These are phyloP conservation scores for Eristalis tenax DNA, from an alignment of 2,888 invertebrate species.

Conservation along the genomic window DNA sequence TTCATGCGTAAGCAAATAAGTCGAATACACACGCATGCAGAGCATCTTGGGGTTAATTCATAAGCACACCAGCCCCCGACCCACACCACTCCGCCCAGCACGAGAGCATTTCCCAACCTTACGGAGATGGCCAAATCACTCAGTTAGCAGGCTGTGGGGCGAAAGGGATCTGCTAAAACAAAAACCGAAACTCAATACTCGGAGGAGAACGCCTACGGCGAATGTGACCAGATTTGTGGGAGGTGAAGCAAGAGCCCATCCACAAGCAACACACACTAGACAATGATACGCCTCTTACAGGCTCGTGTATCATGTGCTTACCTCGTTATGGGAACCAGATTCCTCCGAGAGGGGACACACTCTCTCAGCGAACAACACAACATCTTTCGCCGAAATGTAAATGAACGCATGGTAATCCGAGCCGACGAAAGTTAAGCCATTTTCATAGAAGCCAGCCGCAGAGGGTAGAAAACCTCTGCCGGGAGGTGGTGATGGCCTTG, in stretches of 20 bases:
- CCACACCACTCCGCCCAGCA: not conserved
- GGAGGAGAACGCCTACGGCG: not conserved
- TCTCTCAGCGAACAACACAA: not conserved
- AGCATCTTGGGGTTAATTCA: not conserved
- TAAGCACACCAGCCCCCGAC: not conserved
- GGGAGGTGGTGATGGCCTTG: not conserved
- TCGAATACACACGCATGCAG: not conserved
- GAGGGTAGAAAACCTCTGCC: not conserved
- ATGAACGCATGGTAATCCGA: constrained; percentile 31
- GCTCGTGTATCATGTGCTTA: constrained; percentile 26
- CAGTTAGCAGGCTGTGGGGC: not conserved
- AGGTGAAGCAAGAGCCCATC: constrained; percentile 13
- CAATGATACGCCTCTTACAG: constrained; percentile 21
- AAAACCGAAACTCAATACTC: constrained; percentile 21
- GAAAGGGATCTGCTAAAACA: constrained; percentile 17
- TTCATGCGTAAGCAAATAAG: not conserved
- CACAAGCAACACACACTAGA: constrained; percentile 7
- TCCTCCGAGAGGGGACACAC: not conserved
- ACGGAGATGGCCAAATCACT: not conserved
- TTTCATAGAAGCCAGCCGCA: constrained; percentile 8
- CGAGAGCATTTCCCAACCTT: constrained; percentile 10
- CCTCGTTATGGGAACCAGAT: constrained; percentile 13
- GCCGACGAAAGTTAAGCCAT: constrained; percentile 18
- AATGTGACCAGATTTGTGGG: constrained; percentile 7
- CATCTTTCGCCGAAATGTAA: constrained; percentile 9